Conservation (phyloP, 1,140 invertebrate genomes). For the Ooceraea biroi region DNA sequence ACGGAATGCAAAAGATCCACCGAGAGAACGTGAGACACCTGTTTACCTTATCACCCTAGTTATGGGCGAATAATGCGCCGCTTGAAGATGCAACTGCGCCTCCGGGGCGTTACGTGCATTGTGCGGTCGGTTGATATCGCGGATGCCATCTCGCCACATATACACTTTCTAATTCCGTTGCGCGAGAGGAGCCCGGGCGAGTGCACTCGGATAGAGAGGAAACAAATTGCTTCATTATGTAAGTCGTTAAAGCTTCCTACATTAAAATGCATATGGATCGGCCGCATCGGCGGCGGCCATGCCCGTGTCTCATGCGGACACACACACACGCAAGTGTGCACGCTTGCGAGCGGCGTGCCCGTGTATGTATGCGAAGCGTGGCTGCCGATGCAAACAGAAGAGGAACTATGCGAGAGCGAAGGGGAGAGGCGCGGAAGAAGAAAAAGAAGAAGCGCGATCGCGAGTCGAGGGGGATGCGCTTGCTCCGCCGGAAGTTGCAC, state of each 20-base stretch:
- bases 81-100: constrained; percentile 18
- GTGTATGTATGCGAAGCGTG: constrained; percentile 36
- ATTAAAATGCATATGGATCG: constrained; percentile 52
- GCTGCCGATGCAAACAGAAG: neutral
- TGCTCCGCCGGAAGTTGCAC: constrained; percentile 42
- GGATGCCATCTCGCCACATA: constrained; percentile 39
- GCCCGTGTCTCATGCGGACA: neutral
- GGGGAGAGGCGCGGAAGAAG: neutral
- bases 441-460: constrained; percentile 14
- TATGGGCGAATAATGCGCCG: neutral
- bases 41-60: constrained; percentile 10
- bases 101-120: constrained; percentile 34
- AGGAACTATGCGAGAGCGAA: neutral
- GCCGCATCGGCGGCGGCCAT: constrained; percentile 24
- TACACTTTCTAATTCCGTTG: constrained; percentile 51
- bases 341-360: neutral
- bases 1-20: neutral
- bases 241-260: constrained; percentile 56
- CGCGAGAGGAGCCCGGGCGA: constrained; percentile 6
- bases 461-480: constrained; percentile 15
- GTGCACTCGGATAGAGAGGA: constrained; percentile 33
- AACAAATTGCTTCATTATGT: constrained; percentile 55
- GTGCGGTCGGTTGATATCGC: constrained; percentile 31
- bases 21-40: neutral
- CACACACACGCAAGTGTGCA: neutral